These are phyloP conservation scores for Bursaphelenchus okinawaensis DNA, from an alignment of 2,888 invertebrate genomes.

Conservation along the genomic window DNA sequence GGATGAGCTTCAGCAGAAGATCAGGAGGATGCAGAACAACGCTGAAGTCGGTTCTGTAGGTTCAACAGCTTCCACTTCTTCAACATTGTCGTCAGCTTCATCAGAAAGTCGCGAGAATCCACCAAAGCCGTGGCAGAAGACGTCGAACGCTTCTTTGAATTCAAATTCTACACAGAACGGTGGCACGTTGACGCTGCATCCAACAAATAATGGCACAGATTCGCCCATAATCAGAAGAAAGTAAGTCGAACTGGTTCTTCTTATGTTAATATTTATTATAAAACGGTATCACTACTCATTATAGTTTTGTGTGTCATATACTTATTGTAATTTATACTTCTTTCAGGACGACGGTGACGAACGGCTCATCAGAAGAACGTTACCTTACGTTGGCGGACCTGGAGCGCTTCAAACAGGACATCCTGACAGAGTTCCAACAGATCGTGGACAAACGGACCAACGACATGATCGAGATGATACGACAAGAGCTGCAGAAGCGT, in stretches of 20 bases:
- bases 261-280: too few species aligned
- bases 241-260: constrained; percentile 14
- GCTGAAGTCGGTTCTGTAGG: constrained; percentile 3
- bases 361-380: not conserved
- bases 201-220: constrained; percentile 1
- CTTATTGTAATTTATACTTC: too few species aligned
- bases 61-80: constrained; percentile 6
- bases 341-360: constrained; percentile 1
- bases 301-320: too few species aligned
- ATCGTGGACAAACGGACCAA: constrained; percentile 5
- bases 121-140: constrained; percentile 4
- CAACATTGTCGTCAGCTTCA: constrained; percentile 4
- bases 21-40: not conserved
- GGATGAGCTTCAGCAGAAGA: constrained; percentile 3
- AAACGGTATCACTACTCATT: too few species aligned
- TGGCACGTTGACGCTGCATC: not conserved
- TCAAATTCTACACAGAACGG: constrained; percentile 9
- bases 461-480: constrained; percentile 5
- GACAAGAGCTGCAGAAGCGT: not conserved
- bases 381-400: constrained; percentile 13
- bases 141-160: constrained; percentile 3
- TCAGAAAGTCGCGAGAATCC: not conserved
- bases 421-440: constrained; percentile 6
- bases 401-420: constrained; percentile 12
- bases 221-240: constrained; percentile 20